Evolutionary conservation across 2,888 invertebrate species (phyloP).

Genomic region (Philereme vetulata): DNA sequence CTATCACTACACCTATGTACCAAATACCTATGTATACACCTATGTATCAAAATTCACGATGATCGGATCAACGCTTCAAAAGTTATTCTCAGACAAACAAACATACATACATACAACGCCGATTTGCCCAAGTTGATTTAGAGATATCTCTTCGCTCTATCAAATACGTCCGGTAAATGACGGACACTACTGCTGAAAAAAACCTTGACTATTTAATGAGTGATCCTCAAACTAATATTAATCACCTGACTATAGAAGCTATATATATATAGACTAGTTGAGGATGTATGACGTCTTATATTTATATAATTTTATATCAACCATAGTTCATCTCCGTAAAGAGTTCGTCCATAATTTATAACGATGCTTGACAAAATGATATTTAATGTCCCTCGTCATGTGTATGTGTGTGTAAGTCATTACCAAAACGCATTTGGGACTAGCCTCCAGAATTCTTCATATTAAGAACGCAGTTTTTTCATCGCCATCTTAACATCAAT

Average conservation of each 20-base stretch:
- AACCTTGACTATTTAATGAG: background rate
- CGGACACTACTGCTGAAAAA: background rate
- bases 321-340: slow-evolving; percentile 64
- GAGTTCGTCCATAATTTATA: slow-evolving; percentile 65
- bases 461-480: slow-evolving; percentile 77
- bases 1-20: too few relatives aligned
- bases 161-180: too few relatives aligned
- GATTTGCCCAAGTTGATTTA: too few relatives aligned
- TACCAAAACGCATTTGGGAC: slow-evolving; percentile 72
- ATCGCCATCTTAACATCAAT: slow-evolving; percentile 72
- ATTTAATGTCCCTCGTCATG: slow-evolving; percentile 59
- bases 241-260: slow-evolving; percentile 16
- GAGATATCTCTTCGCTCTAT: too few relatives aligned
- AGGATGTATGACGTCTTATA: slow-evolving; percentile 66
- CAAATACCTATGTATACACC: too few relatives aligned
- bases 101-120: too few relatives aligned
- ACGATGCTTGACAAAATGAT: slow-evolving; percentile 76
- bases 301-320: slow-evolving; percentile 65
- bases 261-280: slow-evolving; percentile 31
- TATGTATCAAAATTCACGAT: too few relatives aligned
- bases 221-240: slow-evolving; percentile 1
- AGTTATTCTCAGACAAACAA: too few relatives aligned
- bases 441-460: slow-evolving; percentile 67
- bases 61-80: too few relatives aligned
- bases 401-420: slow-evolving; percentile 68